Conservation (phyloP, 2,888 invertebrate genomes). For the Taphrorychus bicolor region DNA sequence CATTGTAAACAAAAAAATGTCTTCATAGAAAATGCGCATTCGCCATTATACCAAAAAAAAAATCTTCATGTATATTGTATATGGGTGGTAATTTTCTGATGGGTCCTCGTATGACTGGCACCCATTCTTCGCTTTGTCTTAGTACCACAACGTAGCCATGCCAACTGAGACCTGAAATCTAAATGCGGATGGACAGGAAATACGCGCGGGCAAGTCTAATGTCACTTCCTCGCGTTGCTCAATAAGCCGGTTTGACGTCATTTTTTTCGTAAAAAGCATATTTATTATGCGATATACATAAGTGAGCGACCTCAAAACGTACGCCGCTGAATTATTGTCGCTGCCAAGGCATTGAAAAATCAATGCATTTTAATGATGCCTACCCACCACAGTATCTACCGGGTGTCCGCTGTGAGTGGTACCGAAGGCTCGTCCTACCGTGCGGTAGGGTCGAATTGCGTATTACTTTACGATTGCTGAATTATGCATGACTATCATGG, state of each 20-base stretch:
- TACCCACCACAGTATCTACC: conserved; percentile 10
- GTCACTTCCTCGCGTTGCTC: conserved; percentile 32
- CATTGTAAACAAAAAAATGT: no score
- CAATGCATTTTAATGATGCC: conserved; percentile 14
- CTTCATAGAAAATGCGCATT: no score
- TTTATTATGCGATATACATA: conserved; percentile 37
- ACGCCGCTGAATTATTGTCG: conserved; percentile 9
- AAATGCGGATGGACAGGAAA: conserved; percentile 22
- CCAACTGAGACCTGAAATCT: not conserved
- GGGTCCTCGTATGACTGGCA: no score
- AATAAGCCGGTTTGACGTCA: conserved; percentile 35
- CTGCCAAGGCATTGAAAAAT: conserved; percentile 32
- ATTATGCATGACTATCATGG: not conserved
- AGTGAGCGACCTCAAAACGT: conserved; percentile 34
- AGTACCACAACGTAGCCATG: not conserved
- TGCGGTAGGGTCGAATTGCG: conserved; percentile 16
- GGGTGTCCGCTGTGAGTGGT: conserved; percentile 11
- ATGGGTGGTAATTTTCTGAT: no score
- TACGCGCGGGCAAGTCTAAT: conserved; percentile 19
- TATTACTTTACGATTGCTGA: not conserved
- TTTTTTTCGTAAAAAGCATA: conserved; percentile 31
- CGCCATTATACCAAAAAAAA: no score
- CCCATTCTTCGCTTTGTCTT: not conserved
- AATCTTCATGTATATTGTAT: no score
- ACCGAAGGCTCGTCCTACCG: conserved; percentile 24